phyloP scores from a whole-genome alignment of 2,888 invertebrate genomes.

The Apoda limacodes region DNA sequence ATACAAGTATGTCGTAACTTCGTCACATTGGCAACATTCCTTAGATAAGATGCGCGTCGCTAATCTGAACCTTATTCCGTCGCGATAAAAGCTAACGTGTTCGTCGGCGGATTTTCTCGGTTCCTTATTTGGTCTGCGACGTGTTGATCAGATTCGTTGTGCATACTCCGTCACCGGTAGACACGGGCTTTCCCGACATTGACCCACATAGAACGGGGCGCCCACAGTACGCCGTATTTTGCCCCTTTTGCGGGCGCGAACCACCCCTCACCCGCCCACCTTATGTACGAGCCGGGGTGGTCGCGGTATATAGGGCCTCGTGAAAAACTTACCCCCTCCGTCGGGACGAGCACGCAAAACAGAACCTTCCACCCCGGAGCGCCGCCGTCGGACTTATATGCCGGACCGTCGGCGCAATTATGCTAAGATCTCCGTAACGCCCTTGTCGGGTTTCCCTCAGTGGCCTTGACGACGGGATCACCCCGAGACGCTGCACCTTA shows the following conservation, averaged over 20 bases:
- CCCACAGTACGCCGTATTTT: constrained; percentile 70
- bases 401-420: constrained; percentile 35
- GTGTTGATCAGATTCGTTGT: constrained; percentile 69
- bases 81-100: constrained; percentile 29
- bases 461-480: constrained; percentile 43
- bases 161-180: constrained; percentile 69
- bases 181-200: constrained; percentile 72
- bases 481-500: constrained; percentile 38
- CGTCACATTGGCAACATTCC: constrained; percentile 3
- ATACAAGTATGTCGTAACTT: too few species aligned
- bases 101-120: constrained; percentile 30
- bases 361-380: constrained; percentile 61
- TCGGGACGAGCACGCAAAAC: constrained; percentile 64
- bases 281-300: constrained; percentile 68
- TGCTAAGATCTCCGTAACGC: constrained; percentile 38
- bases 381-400: constrained; percentile 51
- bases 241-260: constrained; percentile 71
- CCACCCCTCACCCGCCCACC: constrained; percentile 63
- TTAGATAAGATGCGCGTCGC: constrained; percentile 8
- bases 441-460: constrained; percentile 39
- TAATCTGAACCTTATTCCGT: constrained; percentile 34
- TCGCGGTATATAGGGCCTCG: constrained; percentile 69
- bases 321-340: constrained; percentile 69
- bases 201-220: constrained; percentile 70
- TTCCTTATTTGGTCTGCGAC: constrained; percentile 57